Base-by-base conservation (phyloP, 2,888 invertebrate genomes). In the Drosophila flavopinicola region DNA sequence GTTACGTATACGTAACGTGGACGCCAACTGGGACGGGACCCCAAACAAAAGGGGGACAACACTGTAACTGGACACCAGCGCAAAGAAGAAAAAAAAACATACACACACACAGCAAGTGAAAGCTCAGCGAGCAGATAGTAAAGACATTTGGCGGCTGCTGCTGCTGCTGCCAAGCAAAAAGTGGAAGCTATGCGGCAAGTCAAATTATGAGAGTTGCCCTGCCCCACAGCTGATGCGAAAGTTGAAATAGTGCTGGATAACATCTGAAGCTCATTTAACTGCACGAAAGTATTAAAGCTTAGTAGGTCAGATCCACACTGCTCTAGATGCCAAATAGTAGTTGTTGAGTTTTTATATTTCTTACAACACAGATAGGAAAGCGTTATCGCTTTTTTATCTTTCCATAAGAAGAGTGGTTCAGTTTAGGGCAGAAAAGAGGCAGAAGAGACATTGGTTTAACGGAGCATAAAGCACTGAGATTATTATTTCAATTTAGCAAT, bases 1-100 rank as follows among this genome's bases (percentile, higher is more conserved):
- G 75, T 63, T 69, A 73, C 66, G 57, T 66, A 68, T 68, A 68
- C 74, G 60, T 54, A 67, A 29, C 57, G 48, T 47, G 17, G 44
- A 23, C n/a, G 17, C 52, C 53, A 29, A 49, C 52, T 24, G 49
- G 52, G 41, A 52, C 61, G 56, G 51, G 38, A 15, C 59, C n/a
- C n/a, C n/a, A n/a, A n/a, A 30, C 24, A 13, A 11, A 24, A 15
- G 10, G 9, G 20, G 13, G 32, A 27, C 15, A 15, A 15, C 29
- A 48, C 52, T 38, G 59, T 59, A 45, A 54, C 54, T 68, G 67
- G 45, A 68, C 67, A 57, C 56, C 56, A 56, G 33, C n/a, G 17
- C 33, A 15, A 39, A n/a, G n/a, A n/a, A n/a, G n/a, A n/a, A n/a
- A n/a, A n/a, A n/a, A n/a, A n/a, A n/a, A n/a, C n/a, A n/a, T n/a